Base-by-base conservation (phyloP, 2,797 vertebrate species). In the Oceanodroma leucorhoa region DNA sequence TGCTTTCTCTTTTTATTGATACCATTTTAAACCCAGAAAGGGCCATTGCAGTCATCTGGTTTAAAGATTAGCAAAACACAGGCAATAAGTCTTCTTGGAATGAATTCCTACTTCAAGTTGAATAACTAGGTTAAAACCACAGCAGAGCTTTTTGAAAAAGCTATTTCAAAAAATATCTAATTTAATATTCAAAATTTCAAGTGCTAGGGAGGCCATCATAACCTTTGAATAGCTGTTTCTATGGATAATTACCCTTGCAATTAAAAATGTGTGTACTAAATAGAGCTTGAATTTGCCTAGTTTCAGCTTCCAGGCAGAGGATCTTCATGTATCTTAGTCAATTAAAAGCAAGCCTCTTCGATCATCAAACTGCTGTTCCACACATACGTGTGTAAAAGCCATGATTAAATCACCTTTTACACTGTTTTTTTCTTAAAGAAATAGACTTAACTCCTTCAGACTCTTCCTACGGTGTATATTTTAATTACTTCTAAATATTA, bases 101-200 rank as follows among this genome's bases (percentile, higher is more conserved):
- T 61, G 3, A 71, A 94, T 71, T 85, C 36, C 62, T 90, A 75
- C 62, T 78, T 85, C 14, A 57, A 82, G 38, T 79, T 60, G 73
- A 87, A 92, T 61, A 93, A 84, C 41, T 93, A 87, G 85, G 62
- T 82, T 95, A 90, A 90, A 90, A 94, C 61, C 29, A 67, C 30
- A 79, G 65, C 51, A 78, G 58, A 76, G 43, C n/a, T 80, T 82
- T 93, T 62, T 43, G 50, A 76, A 73, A 89, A 94, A 87, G 50
- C 81, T 69, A 87, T 90, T 96, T 90, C 0, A 2, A 95, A 96
- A 95, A 90, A 87, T 54, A 76, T 21, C 43, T 26, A 70, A 87
- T 89, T 94, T 89, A 89, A 91, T 91, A 94, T 79, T 87, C 83
- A 89, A 72, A 90, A 93, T 77, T 93, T 89, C 81, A 84, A 93